Base-by-base conservation (phyloP, 2,888 invertebrate species). In the Didymodactylos carnosus region DNA sequence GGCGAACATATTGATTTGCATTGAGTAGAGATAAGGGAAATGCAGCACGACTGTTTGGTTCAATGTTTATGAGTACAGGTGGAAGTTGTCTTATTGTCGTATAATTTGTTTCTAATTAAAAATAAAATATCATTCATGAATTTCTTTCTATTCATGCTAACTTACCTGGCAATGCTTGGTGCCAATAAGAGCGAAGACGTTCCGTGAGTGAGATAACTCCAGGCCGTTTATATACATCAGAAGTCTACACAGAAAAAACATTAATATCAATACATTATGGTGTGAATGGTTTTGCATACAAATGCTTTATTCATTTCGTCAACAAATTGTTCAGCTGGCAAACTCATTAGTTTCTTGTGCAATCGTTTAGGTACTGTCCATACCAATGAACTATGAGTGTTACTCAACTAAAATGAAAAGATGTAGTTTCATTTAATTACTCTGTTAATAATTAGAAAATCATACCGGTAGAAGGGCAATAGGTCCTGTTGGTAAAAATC, bases 11-110 rank as follows among this genome's bases (percentile, higher is more conserved):
- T 78, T 89, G 87, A 0, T 90, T 88, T 69, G 94, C 88, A 82
- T 95, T 94, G 0, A 92, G 90, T 79, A 95, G 90, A 10, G 74
- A 71, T 39, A 98, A 85, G 0, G 97, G 97, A 84, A 95, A 98
- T 39, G 88, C 88, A 19, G 93, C 94, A 49, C 94, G 86, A 19
- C 89, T 89, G 5, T 84, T 84, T 35, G 80, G 76, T 71, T 82
- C 86, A 3, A 90, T 85, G 13, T 82, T 83, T 6, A 84, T 79
- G 11, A 91, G 84, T 35, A 88, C 88, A 0, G 92, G 92, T 11
- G 90, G 91, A 76, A 88, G 82, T 79, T 88, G 88, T 23, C 87
- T 81, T 7, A 82, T 78, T 25, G 78, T 76, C 53, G 75, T 13
- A 35, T 29, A 35, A 62, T 11, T 35, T 62, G 35, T 16, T 27